These are phyloP conservation scores for Metallyticus violacea DNA, from an alignment of 2,888 invertebrate species.

Conservation along the genomic window DNA sequence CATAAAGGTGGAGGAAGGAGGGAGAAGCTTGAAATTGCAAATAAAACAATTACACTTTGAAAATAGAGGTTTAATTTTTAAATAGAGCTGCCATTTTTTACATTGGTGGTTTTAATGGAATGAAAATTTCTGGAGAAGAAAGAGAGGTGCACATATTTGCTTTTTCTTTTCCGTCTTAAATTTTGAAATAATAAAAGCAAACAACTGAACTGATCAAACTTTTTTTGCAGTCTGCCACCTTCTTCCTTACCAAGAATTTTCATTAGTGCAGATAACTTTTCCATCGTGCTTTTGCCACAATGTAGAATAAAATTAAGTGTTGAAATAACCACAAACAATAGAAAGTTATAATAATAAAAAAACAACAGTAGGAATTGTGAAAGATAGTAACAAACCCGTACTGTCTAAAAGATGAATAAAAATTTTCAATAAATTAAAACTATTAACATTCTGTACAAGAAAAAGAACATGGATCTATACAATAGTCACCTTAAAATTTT, in stretches of 20 bases:
- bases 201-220: neutral
- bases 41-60: neutral
- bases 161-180: neutral
- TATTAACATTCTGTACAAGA: neutral
- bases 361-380: neutral
- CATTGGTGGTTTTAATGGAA: neutral
- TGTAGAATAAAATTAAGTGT: neutral
- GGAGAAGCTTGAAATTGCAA: neutral
- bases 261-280: neutral
- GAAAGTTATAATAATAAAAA: neutral
- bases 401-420: constrained; percentile 9
- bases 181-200: neutral
- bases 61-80: constrained; percentile 12
- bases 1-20: too few relatives aligned
- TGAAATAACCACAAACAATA: neutral
- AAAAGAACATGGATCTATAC: neutral
- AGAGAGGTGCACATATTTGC: neutral
- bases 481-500: neutral
- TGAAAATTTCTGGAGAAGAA: constrained; percentile 6
- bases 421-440: constrained; percentile 24
- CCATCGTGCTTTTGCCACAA: neutral
- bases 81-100: constrained; percentile 7
- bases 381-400: constrained; percentile 23
- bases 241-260: constrained; percentile 4
- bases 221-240: neutral